These are phyloP conservation scores for Drosophila novamexicana DNA, from an alignment of 1,140 invertebrate species.

Conservation along the genomic window DNA sequence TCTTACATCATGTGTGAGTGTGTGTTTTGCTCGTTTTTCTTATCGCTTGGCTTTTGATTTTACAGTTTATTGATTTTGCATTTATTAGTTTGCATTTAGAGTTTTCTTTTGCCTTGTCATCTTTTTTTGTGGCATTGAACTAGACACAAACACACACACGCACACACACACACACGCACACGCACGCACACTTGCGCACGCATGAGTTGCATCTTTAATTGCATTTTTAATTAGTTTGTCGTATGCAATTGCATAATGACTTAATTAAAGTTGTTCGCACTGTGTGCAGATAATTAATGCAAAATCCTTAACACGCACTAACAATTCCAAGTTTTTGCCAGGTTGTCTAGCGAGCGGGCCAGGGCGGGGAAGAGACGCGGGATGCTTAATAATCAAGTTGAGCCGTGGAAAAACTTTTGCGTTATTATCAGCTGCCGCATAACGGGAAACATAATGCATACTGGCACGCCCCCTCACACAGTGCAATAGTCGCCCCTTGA, in stretches of 20 bases:
- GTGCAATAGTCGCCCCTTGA: neutral
- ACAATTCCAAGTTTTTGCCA: conserved; percentile 75
- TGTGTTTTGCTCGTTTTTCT: neutral
- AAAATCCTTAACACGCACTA: conserved; percentile 80
- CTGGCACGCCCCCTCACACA: neutral
- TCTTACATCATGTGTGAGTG: too few species aligned
- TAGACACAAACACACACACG: neutral
- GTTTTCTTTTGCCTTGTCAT: conserved; percentile 14
- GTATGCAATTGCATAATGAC: conserved; percentile 74
- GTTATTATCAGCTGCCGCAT: conserved; percentile 57
- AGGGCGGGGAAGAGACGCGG: conserved; percentile 4
- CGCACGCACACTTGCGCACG: neutral
- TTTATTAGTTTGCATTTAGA: conserved; percentile 10
- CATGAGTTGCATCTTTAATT: conserved; percentile 47
- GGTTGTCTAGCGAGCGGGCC: too few species aligned
- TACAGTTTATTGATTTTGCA: conserved; percentile 42
- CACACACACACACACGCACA: neutral
- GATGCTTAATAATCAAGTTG: conserved; percentile 71
- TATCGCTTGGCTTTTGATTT: neutral
- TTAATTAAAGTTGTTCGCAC: conserved; percentile 70
- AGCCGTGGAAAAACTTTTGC: conserved; percentile 68
- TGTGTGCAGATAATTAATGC: conserved; percentile 76
- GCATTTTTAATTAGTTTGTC: conserved; percentile 75
- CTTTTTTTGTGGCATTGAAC: conserved; percentile 4
- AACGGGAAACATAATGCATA: conserved; percentile 65